Evolutionary conservation across 2,888 invertebrate genomes (phyloP), one percentile per base, ranked within the genome.

Genomic region (Troides aeacus): DNA sequence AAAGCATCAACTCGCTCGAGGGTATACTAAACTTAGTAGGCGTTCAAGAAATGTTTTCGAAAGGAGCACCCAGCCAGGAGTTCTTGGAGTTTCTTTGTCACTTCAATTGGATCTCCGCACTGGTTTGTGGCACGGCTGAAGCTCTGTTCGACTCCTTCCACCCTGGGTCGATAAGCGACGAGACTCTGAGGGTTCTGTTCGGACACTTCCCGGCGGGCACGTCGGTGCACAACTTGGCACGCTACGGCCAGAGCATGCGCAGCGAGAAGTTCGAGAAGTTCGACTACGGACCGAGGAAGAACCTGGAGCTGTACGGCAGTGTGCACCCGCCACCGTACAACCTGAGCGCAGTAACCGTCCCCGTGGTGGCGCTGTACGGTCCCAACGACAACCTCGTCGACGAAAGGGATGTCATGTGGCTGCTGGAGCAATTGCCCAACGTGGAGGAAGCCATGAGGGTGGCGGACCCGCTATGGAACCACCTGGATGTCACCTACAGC

Each of bases 1-100:
- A 83, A 57, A 80, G 93, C 0, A 90, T 93, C 69, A 84, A 93
- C 62, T 92, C 92, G 8, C 62, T 86, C 42, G 85, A 68, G 6
- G 60, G 63, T 18, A 17, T 69, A 0, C 64, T 76, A 1, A 57
- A 70, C 17, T 12, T 64, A 7, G 61, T 69, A 7, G 72, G 71
- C 2, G 18, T 72, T 6, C 59, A 72, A 2, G 72, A 76, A 65
- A 7, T 72, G 1, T 72, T 76, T 56, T 60, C 71, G 6, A 72
- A 72, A 58, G 74, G 74, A 15, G 60, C 72, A 3, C 30, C 68
- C 17, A 1, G 70, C 23, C 68, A 70, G 61, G 65, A 62, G 65
- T 68, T 71, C 15, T 23, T 72, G 0, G 81, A 81, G 0, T 85
- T 84, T 69, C 81, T 88, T 61, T 89, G 88, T 71, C 84, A 83